Evolutionary conservation across 2,888 invertebrate species (phyloP).

Genomic region (Nomada flava): DNA sequence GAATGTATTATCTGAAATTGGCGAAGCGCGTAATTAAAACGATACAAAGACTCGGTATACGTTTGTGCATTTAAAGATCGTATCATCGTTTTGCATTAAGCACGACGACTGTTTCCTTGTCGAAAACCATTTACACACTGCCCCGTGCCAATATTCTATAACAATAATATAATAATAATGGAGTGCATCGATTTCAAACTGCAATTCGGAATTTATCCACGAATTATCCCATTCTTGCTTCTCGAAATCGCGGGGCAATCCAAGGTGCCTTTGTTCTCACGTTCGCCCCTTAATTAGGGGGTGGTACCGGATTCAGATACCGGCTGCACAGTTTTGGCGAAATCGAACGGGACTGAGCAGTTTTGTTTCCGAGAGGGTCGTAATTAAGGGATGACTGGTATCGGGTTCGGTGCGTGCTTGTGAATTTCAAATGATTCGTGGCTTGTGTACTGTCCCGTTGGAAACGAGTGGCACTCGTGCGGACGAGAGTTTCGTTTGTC

Average conservation of each 20-base stretch:
- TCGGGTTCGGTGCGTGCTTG: slow-evolving; percentile 10
- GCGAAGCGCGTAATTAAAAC: too few relatives aligned
- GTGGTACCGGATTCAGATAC: neutral
- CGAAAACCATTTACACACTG: neutral
- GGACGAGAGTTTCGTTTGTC: slow-evolving; percentile 16
- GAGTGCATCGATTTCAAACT: neutral
- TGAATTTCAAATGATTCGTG: slow-evolving; percentile 19
- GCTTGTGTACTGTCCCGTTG: slow-evolving; percentile 1
- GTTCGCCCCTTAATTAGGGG: slow-evolving; percentile 8
- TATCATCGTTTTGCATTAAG: too few relatives aligned
- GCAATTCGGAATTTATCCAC: neutral
- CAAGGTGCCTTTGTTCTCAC: neutral
- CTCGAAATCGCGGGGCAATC: neutral
- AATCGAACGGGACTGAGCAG: slow-evolving; percentile 12
- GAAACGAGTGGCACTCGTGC: slow-evolving; percentile 14
- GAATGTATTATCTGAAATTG: too few relatives aligned
- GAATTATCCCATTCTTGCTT: neutral
- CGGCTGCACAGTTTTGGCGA: slow-evolving; percentile 3
- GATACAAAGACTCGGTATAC: too few relatives aligned
- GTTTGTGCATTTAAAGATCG: neutral
- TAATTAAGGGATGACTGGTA: slow-evolving; percentile 16
- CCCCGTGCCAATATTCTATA: too few relatives aligned
- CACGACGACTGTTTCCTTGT: neutral
- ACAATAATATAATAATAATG: too few relatives aligned
- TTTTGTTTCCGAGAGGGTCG: neutral